A percentile compares a stretch with the other conserved stretches of the same genome.
Conservation (phyloP, 1,140 invertebrate genomes). For the Philotrypesis tridentata region DNA sequence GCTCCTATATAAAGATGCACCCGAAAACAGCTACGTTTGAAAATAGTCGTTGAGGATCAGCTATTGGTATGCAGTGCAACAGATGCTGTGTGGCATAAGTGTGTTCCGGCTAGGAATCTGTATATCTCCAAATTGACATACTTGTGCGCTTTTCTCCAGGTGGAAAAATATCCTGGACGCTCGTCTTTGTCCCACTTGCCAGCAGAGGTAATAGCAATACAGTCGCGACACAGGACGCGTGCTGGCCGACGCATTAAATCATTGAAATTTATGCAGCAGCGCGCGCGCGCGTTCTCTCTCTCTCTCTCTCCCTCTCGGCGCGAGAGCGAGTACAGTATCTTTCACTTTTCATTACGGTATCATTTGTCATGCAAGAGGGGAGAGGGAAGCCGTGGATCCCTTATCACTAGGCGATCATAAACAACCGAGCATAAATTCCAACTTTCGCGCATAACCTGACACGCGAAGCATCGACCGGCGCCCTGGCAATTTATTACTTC, state of each 20-base stretch:
- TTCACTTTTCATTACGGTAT: constrained; percentile 75
- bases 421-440: constrained; percentile 75
- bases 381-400: constrained; percentile 65
- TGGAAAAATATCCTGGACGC: constrained; percentile 11
- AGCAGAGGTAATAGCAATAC: background rate
- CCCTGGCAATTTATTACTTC: constrained; percentile 71
- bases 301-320: constrained; percentile 28
- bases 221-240: background rate
- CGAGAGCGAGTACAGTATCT: constrained; percentile 68
- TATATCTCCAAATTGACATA: background rate
- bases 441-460: constrained; percentile 75
- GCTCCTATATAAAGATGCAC: too few species aligned
- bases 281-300: constrained; percentile 47
- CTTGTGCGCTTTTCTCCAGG: background rate
- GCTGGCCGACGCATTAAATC: constrained; percentile 70
- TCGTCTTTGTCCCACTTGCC: constrained; percentile 14
- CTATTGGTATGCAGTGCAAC: constrained; percentile 11
- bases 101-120: background rate
- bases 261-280: constrained; percentile 74
- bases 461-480: constrained; percentile 69
- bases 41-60: background rate
- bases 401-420: constrained; percentile 74
- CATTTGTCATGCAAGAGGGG: constrained; percentile 69
- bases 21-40: too few species aligned
- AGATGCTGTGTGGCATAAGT: constrained; percentile 4